Conservation (phyloP, 2,888 invertebrate species). For the Drosophila planitibia region DNA sequence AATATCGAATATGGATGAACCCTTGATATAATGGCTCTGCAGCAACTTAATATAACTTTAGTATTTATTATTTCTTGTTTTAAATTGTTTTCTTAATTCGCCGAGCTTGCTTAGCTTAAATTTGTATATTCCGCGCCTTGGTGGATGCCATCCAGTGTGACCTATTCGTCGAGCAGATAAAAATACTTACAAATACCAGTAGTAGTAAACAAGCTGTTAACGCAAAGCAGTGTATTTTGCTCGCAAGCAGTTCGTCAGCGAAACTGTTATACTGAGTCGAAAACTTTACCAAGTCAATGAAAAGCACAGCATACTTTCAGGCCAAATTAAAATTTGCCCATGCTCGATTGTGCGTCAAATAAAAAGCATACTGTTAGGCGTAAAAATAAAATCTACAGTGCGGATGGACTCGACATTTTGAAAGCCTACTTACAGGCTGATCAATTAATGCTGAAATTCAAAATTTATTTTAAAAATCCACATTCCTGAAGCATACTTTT, state of each 20-base stretch:
- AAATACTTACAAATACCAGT: neutral
- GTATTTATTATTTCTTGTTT: no score
- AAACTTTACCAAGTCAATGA: rapidly evolving
- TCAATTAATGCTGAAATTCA: neutral
- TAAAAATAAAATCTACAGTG: neutral
- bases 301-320: neutral
- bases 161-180: neutral
- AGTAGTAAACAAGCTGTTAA: no score
- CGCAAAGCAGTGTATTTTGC: neutral
- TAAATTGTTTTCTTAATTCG: neutral
- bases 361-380: neutral
- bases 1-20: neutral
- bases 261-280: neutral
- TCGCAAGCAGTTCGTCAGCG: neutral
- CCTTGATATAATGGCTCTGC: neutral
- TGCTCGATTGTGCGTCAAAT: neutral
- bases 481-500: neutral
- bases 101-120: rapidly evolving
- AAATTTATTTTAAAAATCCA: neutral
- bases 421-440: neutral
- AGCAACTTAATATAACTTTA: neutral
- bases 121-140: neutral
- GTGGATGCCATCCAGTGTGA: neutral
- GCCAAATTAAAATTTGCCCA: rapidly evolving
- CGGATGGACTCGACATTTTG: neutral